Conservation (phyloP, 2,888 invertebrate genomes). For the Caenorhabditis uteleia region DNA sequence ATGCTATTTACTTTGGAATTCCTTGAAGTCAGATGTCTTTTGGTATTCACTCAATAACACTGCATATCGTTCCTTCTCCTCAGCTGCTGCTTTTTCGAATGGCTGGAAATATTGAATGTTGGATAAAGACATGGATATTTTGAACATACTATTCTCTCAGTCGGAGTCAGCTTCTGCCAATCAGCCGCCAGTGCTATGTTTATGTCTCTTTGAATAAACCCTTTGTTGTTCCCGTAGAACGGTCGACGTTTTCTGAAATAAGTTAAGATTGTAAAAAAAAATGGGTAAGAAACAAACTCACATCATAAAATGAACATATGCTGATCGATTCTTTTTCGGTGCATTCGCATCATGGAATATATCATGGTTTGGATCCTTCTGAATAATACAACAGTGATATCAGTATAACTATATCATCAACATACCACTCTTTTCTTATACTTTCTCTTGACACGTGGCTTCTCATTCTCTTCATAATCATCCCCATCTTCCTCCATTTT, state of each 20-base stretch:
- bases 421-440: background rate
- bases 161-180: conserved; percentile 22
- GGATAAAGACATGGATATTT: background rate
- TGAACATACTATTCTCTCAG: conserved; percentile 6
- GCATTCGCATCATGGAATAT: conserved; percentile 23
- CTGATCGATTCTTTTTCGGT: conserved; percentile 24
- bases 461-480: too few relatives aligned
- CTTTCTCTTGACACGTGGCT: too few relatives aligned
- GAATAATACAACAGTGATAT: background rate
- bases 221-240: background rate
- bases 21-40: conserved; percentile 17
- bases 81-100: conserved; percentile 16
- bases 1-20: conserved; percentile 15
- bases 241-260: conserved; percentile 14
- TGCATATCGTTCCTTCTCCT: conserved; percentile 12
- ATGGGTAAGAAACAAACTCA: background rate
- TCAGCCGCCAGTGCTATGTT: conserved; percentile 25
- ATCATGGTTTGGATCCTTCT: conserved; percentile 7
- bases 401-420: conserved; percentile 5
- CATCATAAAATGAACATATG: conserved; percentile 37
- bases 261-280: background rate
- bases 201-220: conserved; percentile 17
- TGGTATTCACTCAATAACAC: conserved; percentile 21
- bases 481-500: too few relatives aligned
- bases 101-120: conserved; percentile 3